Evolutionary conservation across 2,888 invertebrate species (phyloP).

Genomic region (Ceriagrion tenellum): DNA sequence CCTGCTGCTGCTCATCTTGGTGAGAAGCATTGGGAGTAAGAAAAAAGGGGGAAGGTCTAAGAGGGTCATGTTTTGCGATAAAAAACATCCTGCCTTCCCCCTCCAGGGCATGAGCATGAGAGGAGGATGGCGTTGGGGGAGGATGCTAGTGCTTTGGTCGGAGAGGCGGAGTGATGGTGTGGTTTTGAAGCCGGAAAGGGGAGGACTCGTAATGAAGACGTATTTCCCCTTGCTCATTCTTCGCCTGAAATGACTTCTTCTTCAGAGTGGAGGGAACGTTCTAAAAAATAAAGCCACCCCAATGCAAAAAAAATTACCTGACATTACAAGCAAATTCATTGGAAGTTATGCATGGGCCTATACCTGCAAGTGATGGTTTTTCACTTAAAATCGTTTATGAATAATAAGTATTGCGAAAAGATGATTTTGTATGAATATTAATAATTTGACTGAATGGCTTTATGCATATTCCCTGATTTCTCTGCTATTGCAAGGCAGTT

Average conservation of each 20-base stretch:
- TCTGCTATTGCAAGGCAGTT: too few relatives aligned
- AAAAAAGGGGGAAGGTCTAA: neutral
- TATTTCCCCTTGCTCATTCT: neutral
- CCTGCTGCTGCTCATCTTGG: neutral
- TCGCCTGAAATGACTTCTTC: constrained; percentile 11
- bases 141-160: neutral
- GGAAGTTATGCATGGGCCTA: too few relatives aligned
- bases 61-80: neutral
- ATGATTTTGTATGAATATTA: too few relatives aligned
- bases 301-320: neutral
- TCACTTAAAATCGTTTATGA: too few relatives aligned
- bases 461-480: too few relatives aligned
- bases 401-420: too few relatives aligned
- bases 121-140: neutral
- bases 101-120: neutral
- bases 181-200: neutral
- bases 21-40: neutral
- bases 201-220: neutral
- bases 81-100: neutral
- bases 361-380: too few relatives aligned
- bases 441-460: too few relatives aligned
- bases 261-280: neutral
- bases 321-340: too few relatives aligned
- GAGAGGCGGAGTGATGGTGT: neutral
- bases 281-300: neutral